These are phyloP conservation scores for Hipposideros armiger DNA, from an alignment of 2,113 vertebrate genomes.

Conservation along the genomic window DNA sequence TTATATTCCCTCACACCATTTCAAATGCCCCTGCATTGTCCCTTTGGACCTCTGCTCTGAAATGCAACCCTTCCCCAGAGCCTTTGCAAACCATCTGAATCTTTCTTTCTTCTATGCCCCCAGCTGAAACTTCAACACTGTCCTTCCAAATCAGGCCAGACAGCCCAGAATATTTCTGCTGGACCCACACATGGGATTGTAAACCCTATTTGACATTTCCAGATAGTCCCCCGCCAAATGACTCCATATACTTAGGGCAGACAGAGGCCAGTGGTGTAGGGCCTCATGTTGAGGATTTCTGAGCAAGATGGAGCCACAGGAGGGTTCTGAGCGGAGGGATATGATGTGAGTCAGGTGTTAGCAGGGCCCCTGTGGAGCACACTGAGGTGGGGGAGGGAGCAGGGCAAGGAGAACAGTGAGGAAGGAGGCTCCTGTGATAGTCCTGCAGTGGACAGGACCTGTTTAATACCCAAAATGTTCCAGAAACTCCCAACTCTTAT, in stretches of 20 bases:
- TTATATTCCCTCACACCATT: background rate
- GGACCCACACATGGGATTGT: background rate
- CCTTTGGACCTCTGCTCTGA: background rate
- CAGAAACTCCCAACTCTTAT: background rate
- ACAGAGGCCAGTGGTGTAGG: background rate
- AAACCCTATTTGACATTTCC: background rate
- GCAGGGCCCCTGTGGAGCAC: slow-evolving; percentile 20
- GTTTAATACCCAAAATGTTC: background rate
- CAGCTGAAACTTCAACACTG: background rate
- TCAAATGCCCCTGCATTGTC: background rate
- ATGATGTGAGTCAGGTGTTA: background rate
- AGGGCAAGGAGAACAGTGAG: background rate
- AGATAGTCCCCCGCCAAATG: slow-evolving; percentile 15
- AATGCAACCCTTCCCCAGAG: background rate
- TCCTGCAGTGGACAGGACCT: background rate
- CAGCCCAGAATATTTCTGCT: background rate
- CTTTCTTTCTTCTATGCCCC: slow-evolving; percentile 32
- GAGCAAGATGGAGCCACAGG: slow-evolving; percentile 44
- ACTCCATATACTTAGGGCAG: slow-evolving; percentile 54
- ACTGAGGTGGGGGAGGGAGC: background rate
- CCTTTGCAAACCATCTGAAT: background rate
- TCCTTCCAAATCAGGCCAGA: background rate
- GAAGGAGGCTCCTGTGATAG: background rate
- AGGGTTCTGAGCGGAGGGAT: slow-evolving; percentile 43
- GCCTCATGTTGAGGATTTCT: background rate